Evolutionary conservation across 2,888 invertebrate species (phyloP).

Genomic region (Laothoe populi): DNA sequence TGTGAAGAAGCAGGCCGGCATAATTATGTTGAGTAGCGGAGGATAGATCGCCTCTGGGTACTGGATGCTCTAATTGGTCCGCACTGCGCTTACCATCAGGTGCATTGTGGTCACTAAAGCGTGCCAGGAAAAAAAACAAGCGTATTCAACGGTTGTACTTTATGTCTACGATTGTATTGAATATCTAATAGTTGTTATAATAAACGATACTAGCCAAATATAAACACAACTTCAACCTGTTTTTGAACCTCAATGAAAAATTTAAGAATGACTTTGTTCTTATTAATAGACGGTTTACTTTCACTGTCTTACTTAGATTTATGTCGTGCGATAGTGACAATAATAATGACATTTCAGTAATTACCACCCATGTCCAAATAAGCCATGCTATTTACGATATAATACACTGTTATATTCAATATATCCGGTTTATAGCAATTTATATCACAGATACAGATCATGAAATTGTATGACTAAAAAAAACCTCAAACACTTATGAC

Average conservation of each 20-base stretch:
- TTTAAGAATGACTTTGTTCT: background rate
- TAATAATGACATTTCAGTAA: slow-evolving; percentile 9
- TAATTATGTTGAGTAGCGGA: too few relatives aligned
- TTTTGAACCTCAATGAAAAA: background rate
- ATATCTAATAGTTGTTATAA: background rate
- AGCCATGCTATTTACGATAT: slow-evolving; percentile 1
- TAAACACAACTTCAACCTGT: background rate
- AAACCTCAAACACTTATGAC: background rate
- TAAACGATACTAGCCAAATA: background rate
- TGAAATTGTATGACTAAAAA: slow-evolving; percentile 1
- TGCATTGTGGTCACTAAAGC: too few relatives aligned
- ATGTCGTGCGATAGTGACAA: background rate
- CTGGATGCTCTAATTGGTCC: too few relatives aligned
- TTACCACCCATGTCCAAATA: slow-evolving; percentile 6
- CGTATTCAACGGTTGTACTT: too few relatives aligned
- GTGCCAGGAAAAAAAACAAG: too few relatives aligned
- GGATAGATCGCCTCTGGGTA: too few relatives aligned
- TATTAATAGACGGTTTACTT: background rate
- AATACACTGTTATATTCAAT: background rate
- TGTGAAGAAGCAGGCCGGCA: too few relatives aligned
- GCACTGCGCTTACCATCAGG: too few relatives aligned
- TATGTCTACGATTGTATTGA: background rate
- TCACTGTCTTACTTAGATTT: slow-evolving; percentile 12
- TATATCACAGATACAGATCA: background rate
- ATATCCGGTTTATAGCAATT: background rate